Evolutionary conservation across 2,888 invertebrate genomes (phyloP).

Genomic region (Tiliacea citrago): DNA sequence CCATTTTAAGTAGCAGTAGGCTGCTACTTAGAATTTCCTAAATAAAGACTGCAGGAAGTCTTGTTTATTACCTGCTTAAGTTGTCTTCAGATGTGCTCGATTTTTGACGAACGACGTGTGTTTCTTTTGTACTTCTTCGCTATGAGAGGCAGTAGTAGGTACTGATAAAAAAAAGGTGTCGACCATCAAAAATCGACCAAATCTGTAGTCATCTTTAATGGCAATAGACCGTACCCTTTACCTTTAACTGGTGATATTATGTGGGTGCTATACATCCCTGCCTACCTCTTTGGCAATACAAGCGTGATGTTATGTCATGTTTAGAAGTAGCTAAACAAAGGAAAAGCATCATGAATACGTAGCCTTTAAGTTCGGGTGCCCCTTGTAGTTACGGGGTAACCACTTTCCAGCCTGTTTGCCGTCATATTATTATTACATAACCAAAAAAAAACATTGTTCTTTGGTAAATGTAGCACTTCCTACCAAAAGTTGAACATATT

Average conservation of each 20-base stretch:
- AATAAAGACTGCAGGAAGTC: background rate
- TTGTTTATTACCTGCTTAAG: background rate
- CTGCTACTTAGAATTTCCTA: no score
- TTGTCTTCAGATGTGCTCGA: background rate
- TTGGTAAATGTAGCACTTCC: background rate
- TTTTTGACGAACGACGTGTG: no score
- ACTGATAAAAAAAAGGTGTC: background rate
- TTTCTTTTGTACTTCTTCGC: background rate
- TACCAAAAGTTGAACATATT: background rate
- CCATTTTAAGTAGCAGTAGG: no score
- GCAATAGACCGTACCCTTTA: no score
- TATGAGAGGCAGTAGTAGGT: background rate
- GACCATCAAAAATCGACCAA: background rate
- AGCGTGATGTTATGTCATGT: background rate
- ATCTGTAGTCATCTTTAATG: background rate
- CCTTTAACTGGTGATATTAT: no score
- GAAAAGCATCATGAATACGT: background rate
- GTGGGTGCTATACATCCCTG: background rate
- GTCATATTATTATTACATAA: background rate
- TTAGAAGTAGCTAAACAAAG: slow-evolving; percentile 3
- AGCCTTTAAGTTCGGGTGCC: background rate
- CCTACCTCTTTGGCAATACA: background rate
- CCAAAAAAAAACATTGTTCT: background rate
- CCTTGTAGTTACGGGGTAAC: slow-evolving; percentile 2
- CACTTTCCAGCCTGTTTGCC: background rate